Evolutionary conservation across 1,140 invertebrate genomes (phyloP), one percentile per base, ranked within the genome.

Genomic region (Aphaenogaster rudis): DNA sequence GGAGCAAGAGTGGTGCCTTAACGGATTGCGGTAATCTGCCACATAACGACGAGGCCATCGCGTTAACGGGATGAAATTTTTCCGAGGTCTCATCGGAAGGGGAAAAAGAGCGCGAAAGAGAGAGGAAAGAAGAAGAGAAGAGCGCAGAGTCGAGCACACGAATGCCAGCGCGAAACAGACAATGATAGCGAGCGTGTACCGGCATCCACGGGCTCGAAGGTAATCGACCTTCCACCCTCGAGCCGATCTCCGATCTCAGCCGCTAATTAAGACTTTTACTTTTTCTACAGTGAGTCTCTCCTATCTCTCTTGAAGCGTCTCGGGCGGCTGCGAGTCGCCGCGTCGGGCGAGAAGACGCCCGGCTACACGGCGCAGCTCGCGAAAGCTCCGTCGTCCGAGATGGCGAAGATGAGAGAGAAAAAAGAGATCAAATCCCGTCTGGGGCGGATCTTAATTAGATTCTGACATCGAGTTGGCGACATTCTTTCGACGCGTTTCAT

Each of bases 241-340:
- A 88, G 84, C 87, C 90, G 67, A 80, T 91, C 90, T 91, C 54
- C 48, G 89, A 91, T 91, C 87, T 91, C 90, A 87, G 89, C 87
- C 84, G 59, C 90, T 91, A 91, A 91, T 91, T 91, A 91, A 91
- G 90, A 91, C 88, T 91, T 91, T 91, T 91, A 91, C 88, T 88
- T 91, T 91, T 88, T 91, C 72, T 78, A 36, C 48, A 87, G 64
- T 42, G 72, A 89, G 76, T 91, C 90, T 91, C 78, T 88, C 67
- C 74, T 87, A 91, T 88, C 87, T 91, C 45, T 57, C 48, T 33
- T 84, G 76, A 50, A 90, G 66, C 76, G 64, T 88, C 88, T 80
- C 50, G 54, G 33, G 9, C 54, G 28, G 64, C 5, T 50, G 50
- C 86, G 39, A 52, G 63, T 5, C 57, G 59, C 57, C 66, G 42